A percentile compares a stretch with the other conserved stretches of the same genome.
Conservation (phyloP, 2,113 vertebrate genomes). For the Etheostoma spectabile region DNA sequence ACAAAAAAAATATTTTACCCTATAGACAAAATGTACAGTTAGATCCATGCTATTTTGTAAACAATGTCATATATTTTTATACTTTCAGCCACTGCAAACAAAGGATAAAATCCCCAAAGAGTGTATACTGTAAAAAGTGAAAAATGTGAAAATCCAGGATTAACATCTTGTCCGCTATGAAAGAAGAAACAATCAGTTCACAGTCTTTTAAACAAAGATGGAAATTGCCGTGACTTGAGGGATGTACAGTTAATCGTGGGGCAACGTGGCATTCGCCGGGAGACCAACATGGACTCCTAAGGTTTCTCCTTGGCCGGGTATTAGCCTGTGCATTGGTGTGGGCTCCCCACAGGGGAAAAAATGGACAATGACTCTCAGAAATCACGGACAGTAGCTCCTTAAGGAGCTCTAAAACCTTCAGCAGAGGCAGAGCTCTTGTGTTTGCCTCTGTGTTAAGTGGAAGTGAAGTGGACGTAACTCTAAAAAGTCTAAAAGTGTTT, state of each 20-base stretch:
- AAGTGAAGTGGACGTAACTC: conserved; percentile 21
- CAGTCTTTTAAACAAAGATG: neutral
- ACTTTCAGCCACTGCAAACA: conserved; percentile 53
- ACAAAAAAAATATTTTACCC: neutral
- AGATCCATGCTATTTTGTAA: conserved; percentile 75
- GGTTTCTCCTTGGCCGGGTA: conserved; percentile 16
- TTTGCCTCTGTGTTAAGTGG: neutral
- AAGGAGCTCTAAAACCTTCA: conserved; percentile 3
- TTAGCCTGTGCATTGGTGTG: conserved; percentile 22
- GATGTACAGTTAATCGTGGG: neutral
- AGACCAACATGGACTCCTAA: conserved; percentile 4
- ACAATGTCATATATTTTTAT: conserved; percentile 82
- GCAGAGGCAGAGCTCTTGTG: neutral
- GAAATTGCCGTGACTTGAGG: conserved; percentile 3
- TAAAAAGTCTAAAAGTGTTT: conserved; percentile 41
- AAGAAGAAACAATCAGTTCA: conserved; percentile 7
- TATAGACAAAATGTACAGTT: conserved; percentile 63
- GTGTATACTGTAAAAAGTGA: conserved; percentile 20
- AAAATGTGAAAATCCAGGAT: conserved; percentile 16
- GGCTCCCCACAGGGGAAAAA: neutral
- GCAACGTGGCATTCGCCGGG: conserved; percentile 15
- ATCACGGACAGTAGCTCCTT: conserved; percentile 14
- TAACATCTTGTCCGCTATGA: neutral
- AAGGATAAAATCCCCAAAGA: conserved; percentile 7
- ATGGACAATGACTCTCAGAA: neutral